phyloP scores from a whole-genome alignment of 1,140 invertebrate species.

The Drosophila simulans region DNA sequence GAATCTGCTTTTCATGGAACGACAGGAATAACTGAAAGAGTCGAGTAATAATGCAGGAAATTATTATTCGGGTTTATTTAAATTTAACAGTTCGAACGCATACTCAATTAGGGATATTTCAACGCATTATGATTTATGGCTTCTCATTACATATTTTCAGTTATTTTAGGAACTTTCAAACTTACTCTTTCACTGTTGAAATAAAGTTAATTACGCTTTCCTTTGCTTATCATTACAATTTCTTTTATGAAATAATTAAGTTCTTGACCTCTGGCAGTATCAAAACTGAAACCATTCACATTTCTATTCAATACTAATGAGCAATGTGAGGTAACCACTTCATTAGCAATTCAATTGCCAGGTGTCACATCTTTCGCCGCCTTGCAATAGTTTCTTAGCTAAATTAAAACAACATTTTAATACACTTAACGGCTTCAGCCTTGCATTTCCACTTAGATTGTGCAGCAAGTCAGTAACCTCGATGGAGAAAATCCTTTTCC shows the following conservation, averaged over 20 bases:
- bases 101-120: neutral
- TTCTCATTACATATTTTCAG: neutral
- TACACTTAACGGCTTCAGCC: constrained; percentile 48
- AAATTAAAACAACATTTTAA: constrained; percentile 52
- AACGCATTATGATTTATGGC: neutral
- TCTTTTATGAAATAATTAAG: too few relatives aligned
- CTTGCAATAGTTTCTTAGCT: constrained; percentile 29
- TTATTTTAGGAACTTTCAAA: neutral
- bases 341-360: constrained; percentile 37
- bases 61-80: constrained; percentile 13
- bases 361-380: constrained; percentile 29
- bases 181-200: too few relatives aligned
- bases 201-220: too few relatives aligned
- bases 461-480: constrained; percentile 38
- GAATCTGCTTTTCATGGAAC: constrained; percentile 21
- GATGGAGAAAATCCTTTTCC: constrained; percentile 32
- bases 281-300: neutral
- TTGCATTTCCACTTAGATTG: constrained; percentile 39
- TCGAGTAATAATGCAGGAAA: constrained; percentile 10
- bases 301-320: constrained; percentile 18
- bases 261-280: neutral
- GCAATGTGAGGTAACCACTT: constrained; percentile 14
- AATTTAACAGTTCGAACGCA: neutral
- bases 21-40: neutral
- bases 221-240: too few relatives aligned